phyloP scores from a whole-genome alignment of 2,888 invertebrate genomes.

The Pollenia labialis region DNA sequence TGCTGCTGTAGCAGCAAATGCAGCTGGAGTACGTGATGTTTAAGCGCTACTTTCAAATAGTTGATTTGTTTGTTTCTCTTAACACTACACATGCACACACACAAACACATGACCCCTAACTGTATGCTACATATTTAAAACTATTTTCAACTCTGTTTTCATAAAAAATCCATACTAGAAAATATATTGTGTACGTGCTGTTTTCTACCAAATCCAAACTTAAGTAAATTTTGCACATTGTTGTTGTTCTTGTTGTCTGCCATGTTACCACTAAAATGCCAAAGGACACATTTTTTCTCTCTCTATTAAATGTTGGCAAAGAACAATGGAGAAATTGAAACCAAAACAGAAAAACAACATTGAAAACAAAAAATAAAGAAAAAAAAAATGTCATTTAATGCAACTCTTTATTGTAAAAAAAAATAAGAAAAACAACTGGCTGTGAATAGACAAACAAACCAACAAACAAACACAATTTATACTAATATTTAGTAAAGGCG shows the following conservation, averaged over 20 bases:
- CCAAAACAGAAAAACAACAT: constrained; percentile 9
- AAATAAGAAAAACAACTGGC: constrained; percentile 10
- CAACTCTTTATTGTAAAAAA: constrained; percentile 4
- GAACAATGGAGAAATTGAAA: neutral
- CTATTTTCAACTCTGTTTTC: constrained; percentile 6
- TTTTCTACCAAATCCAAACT: constrained; percentile 16
- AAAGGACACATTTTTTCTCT: constrained; percentile 56
- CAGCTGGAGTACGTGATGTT: constrained; percentile 50
- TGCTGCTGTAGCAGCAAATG: neutral
- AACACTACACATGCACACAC: neutral
- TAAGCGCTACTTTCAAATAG: constrained; percentile 57
- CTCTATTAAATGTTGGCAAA: constrained; percentile 43
- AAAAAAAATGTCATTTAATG: constrained; percentile 35
- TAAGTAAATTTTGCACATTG: constrained; percentile 2
- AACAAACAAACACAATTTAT: neutral
- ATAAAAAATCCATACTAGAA: constrained; percentile 6
- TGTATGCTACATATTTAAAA: neutral
- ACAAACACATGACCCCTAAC: neutral
- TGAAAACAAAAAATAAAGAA: constrained; percentile 12
- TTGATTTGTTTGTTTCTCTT: constrained; percentile 27
- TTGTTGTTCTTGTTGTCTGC: constrained; percentile 24
- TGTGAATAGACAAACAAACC: neutral
- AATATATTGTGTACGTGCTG: constrained; percentile 36
- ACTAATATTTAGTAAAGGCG: neutral
- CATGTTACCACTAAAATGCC: constrained; percentile 55